Conservation (phyloP, 2,888 invertebrate genomes). For the Tethea ocularis region DNA sequence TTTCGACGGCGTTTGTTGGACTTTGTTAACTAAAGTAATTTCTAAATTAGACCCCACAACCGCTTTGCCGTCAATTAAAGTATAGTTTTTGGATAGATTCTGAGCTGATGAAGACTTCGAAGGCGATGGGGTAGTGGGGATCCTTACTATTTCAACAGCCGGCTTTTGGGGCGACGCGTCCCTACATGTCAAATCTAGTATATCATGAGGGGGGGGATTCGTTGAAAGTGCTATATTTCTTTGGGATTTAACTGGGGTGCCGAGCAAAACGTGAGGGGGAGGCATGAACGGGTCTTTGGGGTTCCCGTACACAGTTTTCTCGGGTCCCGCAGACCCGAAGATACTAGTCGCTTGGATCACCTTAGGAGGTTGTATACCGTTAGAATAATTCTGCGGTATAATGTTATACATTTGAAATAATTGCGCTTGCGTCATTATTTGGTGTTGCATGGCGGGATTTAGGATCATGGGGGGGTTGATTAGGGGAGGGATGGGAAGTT, state of each 20-base stretch:
- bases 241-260: constrained; percentile 61
- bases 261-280: constrained; percentile 78
- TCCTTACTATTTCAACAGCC: constrained; percentile 84
- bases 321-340: constrained; percentile 82
- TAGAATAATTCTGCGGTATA: constrained; percentile 55
- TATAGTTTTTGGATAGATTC: constrained; percentile 76
- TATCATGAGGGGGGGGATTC: constrained; percentile 74
- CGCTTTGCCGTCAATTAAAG: constrained; percentile 67
- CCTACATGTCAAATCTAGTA: constrained; percentile 86
- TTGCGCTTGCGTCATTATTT: constrained; percentile 78
- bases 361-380: constrained; percentile 73
- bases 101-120: constrained; percentile 73
- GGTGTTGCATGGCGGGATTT: constrained; percentile 72
- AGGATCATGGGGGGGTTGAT: constrained; percentile 43
- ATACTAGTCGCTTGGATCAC: constrained; percentile 87
- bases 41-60: constrained; percentile 87
- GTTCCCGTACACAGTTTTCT: constrained; percentile 88
- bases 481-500: constrained; percentile 33
- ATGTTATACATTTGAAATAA: constrained; percentile 72
- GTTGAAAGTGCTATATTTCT: constrained; percentile 44
- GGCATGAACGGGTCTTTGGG: constrained; percentile 87
- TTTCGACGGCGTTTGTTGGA: constrained; percentile 55
- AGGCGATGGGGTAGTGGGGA: constrained; percentile 62
- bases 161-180: constrained; percentile 52
- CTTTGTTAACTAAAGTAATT: constrained; percentile 86